These are phyloP conservation scores for Hormiphora californensis DNA, from an alignment of 37 sponge, comb jelly and placozoan genomes.

Conservation along the genomic window DNA sequence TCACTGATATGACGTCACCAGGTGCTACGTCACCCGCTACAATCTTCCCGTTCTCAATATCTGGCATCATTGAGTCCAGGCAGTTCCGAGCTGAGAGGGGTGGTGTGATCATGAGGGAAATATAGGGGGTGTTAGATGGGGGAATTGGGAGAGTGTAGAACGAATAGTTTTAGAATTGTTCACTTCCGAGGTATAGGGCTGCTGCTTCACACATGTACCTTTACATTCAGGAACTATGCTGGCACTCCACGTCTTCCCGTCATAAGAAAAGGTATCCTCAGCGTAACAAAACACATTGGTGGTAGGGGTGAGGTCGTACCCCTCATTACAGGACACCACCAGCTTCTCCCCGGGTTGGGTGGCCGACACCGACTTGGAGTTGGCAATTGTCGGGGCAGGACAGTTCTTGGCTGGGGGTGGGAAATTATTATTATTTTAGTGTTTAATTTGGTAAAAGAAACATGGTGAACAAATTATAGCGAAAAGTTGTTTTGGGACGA, in stretches of 20 bases:
- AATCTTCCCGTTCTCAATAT: background rate
- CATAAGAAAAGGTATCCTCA: background rate
- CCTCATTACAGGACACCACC: background rate
- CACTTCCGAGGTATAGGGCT: too few relatives aligned
- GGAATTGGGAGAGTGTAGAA: too few relatives aligned
- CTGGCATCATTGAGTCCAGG: background rate
- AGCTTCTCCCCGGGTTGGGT: background rate
- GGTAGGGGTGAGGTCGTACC: background rate
- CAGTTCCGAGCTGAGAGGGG: conserved; percentile 25
- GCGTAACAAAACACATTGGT: background rate
- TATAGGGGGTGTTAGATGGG: background rate
- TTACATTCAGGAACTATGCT: background rate
- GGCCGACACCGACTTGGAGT: background rate
- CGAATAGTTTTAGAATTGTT: too few relatives aligned
- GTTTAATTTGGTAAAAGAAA: too few relatives aligned
- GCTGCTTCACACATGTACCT: too few relatives aligned
- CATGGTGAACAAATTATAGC: too few relatives aligned
- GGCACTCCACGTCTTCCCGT: background rate
- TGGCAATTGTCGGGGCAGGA: background rate
- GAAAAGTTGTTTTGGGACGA: too few relatives aligned
- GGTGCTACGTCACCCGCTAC: background rate
- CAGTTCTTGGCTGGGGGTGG: background rate
- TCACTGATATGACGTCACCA: background rate
- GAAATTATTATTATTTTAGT: too few relatives aligned
- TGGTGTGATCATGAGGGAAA: background rate